Conservation (phyloP, 2,113 vertebrate genomes). For the Aleadryas rufinucha region DNA sequence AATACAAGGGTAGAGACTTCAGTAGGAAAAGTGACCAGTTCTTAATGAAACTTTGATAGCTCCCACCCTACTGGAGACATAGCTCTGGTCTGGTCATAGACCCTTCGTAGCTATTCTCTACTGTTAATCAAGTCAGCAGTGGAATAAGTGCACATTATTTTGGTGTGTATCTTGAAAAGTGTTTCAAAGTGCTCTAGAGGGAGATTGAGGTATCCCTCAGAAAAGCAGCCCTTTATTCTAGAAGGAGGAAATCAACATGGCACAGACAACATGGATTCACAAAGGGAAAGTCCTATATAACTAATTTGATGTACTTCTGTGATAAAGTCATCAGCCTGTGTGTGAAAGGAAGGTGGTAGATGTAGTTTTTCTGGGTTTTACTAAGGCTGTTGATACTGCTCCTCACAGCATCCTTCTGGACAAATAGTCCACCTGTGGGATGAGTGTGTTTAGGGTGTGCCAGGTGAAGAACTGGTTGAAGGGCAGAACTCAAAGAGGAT, state of each 20-base stretch:
- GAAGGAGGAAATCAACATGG: neutral
- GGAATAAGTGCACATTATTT: neutral
- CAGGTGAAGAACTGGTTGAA: neutral
- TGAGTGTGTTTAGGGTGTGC: neutral
- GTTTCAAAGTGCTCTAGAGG: neutral
- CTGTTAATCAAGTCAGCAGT: neutral
- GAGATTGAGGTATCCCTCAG: neutral
- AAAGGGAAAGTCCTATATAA: neutral
- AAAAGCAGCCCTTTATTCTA: neutral
- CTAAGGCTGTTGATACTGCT: neutral
- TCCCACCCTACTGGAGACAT: neutral
- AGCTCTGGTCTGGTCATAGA: neutral
- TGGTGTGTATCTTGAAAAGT: neutral
- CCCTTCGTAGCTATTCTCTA: neutral
- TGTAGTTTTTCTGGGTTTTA: neutral
- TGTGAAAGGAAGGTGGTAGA: neutral
- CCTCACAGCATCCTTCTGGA: neutral
- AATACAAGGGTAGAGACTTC: neutral
- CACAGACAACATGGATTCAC: neutral
- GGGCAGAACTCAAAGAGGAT: neutral
- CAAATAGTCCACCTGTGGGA: rapidly evolving
- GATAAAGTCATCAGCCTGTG: neutral
- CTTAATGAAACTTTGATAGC: neutral
- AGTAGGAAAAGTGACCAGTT: neutral
- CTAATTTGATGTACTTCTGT: neutral